Conservation (phyloP, 2,888 invertebrate genomes). For the Lepidocyrtoides sp. region DNA sequence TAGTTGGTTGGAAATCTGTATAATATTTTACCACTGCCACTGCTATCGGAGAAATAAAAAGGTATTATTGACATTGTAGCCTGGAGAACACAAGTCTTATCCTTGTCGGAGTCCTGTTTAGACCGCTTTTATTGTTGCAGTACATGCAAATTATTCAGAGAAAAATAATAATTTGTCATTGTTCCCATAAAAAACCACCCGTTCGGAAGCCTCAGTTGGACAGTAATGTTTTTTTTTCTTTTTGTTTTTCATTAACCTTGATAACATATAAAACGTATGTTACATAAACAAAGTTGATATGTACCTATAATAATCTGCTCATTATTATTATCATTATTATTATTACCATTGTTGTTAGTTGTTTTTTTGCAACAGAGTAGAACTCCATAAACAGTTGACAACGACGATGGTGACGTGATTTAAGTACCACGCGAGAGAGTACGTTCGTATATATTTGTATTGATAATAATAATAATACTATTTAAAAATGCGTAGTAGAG, state of each 20-base stretch:
- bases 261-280: conserved; percentile 9
- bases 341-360: conserved; percentile 2
- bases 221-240: background rate
- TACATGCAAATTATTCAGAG: conserved; percentile 10
- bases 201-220: conserved; percentile 53
- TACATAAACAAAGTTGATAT: background rate
- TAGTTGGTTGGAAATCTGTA: background rate
- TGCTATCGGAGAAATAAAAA: no score
- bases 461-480: background rate
- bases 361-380: conserved; percentile 37
- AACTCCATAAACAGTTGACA: conserved; percentile 41
- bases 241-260: background rate
- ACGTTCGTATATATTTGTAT: conserved; percentile 2
- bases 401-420: conserved; percentile 48
- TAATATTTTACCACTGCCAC: background rate
- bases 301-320: background rate
- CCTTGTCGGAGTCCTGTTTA: conserved; percentile 53
- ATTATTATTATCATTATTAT: conserved; percentile 9
- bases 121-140: conserved; percentile 41
- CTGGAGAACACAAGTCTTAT: conserved; percentile 58
- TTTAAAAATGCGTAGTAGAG: conserved; percentile 41
- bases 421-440: conserved; percentile 34
- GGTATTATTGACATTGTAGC: conserved; percentile 25
- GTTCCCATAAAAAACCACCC: background rate
- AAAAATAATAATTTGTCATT: background rate